Base-by-base conservation (phyloP, 2,888 invertebrate genomes). In the Morinoia aosen region DNA sequence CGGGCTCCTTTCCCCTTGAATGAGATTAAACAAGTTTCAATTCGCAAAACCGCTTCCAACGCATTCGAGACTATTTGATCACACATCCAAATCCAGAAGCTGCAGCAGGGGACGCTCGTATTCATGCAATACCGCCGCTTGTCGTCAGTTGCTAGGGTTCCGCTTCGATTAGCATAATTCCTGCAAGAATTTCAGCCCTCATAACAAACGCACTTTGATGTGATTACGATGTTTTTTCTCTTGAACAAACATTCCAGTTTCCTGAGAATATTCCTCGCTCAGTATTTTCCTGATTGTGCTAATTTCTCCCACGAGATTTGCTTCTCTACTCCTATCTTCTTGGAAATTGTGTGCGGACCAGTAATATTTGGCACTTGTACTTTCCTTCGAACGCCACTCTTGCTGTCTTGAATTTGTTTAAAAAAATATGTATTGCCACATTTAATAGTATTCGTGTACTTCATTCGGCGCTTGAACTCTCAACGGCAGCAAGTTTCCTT, bases 151-250 rank as follows among this genome's bases (percentile, higher is more conserved):
- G 16, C 76, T 12, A 76, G 25, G 33, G 76, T 76, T 76, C 76
- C 76, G 76, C 25, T 76, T 76, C 76, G 76, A 76, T 76, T 76
- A 76, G 25, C 76, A 76, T 76, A 76, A 76, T 76, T 76, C 76
- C 33, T 33, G 76, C 25, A 33, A 76, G 76, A 33, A 76, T 25
- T 76, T 76, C 76, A 10, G 2, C 76, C 19, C 33, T 33, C 76
- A 76, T 76, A 76, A 76, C 76, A 2, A 19, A 76, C 76, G 25
- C 76, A 48, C 5, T 76, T 8, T 12, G 76, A 76, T 14, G 76
- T 12, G 76, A 25, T 76, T 33, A 33, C 76, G 25, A 76, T 0
- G 76, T 33, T 25, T 76, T 76, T 76, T 76, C 2, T 76, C 76
- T 76, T 76, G 76, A 76, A 33, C 25, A 76, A 33, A 33, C 76